Evolutionary conservation across 1,140 invertebrate genomes (phyloP).

Genomic region (Temnothorax curvispinosus): DNA sequence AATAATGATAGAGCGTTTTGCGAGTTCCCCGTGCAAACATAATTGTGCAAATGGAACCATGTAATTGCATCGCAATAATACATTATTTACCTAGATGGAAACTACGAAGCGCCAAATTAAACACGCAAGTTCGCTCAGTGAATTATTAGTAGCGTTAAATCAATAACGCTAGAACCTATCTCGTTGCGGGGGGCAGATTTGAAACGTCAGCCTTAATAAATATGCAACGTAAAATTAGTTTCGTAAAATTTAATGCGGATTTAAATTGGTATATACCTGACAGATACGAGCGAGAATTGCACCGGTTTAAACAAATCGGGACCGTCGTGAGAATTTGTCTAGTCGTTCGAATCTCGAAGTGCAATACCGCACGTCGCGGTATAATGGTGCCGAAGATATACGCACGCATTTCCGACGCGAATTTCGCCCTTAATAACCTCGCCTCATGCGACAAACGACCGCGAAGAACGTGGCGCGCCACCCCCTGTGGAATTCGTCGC

Average conservation of each 20-base stretch:
- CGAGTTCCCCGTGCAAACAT: not conserved
- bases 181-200: not conserved
- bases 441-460: slow-evolving; percentile 10
- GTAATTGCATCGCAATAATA: slow-evolving; percentile 29
- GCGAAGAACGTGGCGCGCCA: slow-evolving; percentile 31
- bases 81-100: slow-evolving; percentile 23
- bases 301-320: slow-evolving; percentile 2
- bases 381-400: slow-evolving; percentile 33
- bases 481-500: slow-evolving; percentile 66
- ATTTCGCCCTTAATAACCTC: slow-evolving; percentile 52
- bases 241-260: slow-evolving; percentile 22
- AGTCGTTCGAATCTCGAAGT: slow-evolving; percentile 22
- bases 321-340: slow-evolving; percentile 16
- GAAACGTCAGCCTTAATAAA: slow-evolving; percentile 16
- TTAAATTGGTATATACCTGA: not conserved
- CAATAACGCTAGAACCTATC: slow-evolving; percentile 31
- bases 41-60: slow-evolving; percentile 31
- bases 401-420: slow-evolving; percentile 28
- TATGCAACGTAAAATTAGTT: slow-evolving; percentile 17
- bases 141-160: slow-evolving; percentile 52
- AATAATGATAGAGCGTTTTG: not conserved
- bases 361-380: slow-evolving; percentile 17
- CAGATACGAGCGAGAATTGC: not conserved
- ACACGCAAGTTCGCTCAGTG: slow-evolving; percentile 5
- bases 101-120: slow-evolving; percentile 37